A percentile compares a stretch with the other conserved stretches of the same genome.
Conservation (phyloP, 2,113 vertebrate species). For the Vanacampus margaritifer region DNA sequence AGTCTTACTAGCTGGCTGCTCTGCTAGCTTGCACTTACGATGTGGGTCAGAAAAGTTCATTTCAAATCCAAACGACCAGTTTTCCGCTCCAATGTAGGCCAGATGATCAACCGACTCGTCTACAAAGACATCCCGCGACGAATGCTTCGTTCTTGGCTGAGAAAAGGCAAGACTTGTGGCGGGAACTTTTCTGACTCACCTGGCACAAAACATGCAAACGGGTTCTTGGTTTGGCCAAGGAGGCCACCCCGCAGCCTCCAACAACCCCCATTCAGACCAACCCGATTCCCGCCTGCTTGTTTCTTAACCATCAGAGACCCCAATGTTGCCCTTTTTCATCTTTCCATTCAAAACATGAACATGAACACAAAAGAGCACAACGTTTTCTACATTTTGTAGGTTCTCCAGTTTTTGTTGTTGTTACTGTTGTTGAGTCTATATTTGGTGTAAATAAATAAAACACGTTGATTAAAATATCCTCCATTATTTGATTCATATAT, state of each 20-base stretch:
- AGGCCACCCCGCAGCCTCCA: background rate
- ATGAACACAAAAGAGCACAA: conserved; percentile 47
- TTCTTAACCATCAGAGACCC: background rate
- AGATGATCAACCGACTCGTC: background rate
- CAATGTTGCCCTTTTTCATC: background rate
- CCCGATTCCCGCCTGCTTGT: background rate
- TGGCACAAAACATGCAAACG: background rate
- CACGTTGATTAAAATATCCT: background rate
- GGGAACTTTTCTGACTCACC: background rate
- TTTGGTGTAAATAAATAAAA: conserved; percentile 13
- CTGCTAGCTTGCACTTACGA: background rate
- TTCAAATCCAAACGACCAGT: background rate
- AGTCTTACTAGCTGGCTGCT: background rate
- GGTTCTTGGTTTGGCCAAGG: background rate
- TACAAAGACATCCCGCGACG: background rate
- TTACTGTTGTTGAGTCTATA: conserved; percentile 27
- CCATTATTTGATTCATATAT: background rate
- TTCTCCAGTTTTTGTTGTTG: conserved; percentile 22
- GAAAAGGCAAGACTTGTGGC: background rate
- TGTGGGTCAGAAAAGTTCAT: background rate
- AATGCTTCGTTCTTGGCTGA: background rate
- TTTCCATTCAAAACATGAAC: conserved; percentile 1
- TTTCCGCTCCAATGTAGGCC: background rate
- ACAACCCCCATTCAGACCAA: background rate
- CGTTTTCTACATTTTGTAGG: conserved; percentile 58